Percentiles rank a stretch among this genome's conserved stretches.
phyloP scores from a whole-genome alignment of 2,797 vertebrate species.

The Spinus olivaceus region DNA sequence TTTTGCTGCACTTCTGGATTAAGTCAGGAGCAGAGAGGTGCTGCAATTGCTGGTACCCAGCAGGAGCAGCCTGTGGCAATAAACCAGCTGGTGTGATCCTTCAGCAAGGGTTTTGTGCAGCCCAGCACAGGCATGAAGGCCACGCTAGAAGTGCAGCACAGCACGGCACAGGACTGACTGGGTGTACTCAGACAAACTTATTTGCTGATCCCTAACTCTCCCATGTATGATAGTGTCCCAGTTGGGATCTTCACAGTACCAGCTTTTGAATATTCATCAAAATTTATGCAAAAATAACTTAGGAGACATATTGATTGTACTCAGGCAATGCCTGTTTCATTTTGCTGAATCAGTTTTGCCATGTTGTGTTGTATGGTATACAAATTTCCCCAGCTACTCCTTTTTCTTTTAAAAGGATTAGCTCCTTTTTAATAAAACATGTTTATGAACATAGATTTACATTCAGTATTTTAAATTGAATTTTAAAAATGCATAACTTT shows the following conservation, averaged over 20 bases:
- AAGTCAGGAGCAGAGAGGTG: not conserved
- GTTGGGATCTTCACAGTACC: not conserved
- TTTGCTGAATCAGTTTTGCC: not conserved
- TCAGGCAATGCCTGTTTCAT: not conserved
- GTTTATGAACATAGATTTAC: not conserved
- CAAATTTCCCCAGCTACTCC: not conserved
- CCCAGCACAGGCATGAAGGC: not conserved
- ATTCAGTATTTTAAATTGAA: not conserved
- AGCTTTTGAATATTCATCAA: not conserved
- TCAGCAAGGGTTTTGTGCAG: not conserved
- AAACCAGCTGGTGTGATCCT: not conserved
- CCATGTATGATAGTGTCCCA: not conserved
- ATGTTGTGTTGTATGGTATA: not conserved
- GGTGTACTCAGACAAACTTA: not conserved
- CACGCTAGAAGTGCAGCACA: not conserved
- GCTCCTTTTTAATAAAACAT: not conserved
- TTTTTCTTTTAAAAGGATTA: not conserved
- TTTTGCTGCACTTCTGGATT: not conserved
- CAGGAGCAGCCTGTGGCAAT: not conserved
- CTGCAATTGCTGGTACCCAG: not conserved
- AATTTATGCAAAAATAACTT: not conserved
- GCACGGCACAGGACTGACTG: fast-evolving
- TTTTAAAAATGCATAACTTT: not conserved
- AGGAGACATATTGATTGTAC: not conserved
- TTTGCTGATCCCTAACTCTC: not conserved